These are phyloP conservation scores for Globodera ellingtonae DNA, from an alignment of 1,140 invertebrate species.

Conservation along the genomic window DNA sequence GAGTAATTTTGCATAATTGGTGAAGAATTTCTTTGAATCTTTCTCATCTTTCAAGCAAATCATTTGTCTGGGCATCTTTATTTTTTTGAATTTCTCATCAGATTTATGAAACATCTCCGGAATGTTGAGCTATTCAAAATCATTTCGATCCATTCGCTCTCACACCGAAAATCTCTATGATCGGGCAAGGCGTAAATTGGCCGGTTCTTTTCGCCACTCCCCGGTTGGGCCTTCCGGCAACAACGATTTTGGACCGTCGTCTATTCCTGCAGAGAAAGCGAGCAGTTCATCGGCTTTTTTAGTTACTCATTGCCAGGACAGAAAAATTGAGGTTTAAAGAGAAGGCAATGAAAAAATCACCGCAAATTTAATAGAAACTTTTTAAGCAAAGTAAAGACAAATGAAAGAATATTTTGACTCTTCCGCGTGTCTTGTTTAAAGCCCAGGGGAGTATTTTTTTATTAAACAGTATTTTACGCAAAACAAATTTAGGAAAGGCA, in stretches of 20 bases:
- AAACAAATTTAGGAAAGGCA: neutral
- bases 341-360: neutral
- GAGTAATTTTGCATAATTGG: neutral
- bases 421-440: too few species aligned
- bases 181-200: slow-evolving; percentile 36
- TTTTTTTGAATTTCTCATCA: neutral
- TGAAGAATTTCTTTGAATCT: neutral
- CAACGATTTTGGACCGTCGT: neutral
- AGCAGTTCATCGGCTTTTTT: neutral
- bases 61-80: neutral
- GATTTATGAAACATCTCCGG: neutral
- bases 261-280: slow-evolving; percentile 11
- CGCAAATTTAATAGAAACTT: neutral
- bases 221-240: neutral
- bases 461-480: neutral
- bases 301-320: neutral
- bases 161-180: slow-evolving; percentile 47
- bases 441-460: neutral
- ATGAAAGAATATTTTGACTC: too few species aligned
- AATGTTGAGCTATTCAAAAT: slow-evolving; percentile 45
- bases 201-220: slow-evolving; percentile 36
- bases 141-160: slow-evolving; percentile 40
- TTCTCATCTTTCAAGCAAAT: neutral
- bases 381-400: slow-evolving; percentile 10
- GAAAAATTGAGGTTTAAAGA: neutral